Evolutionary conservation across 1,140 invertebrate genomes (phyloP), one percentile per base, ranked within the genome.

Genomic region (Muscidifurax raptorellus): DNA sequence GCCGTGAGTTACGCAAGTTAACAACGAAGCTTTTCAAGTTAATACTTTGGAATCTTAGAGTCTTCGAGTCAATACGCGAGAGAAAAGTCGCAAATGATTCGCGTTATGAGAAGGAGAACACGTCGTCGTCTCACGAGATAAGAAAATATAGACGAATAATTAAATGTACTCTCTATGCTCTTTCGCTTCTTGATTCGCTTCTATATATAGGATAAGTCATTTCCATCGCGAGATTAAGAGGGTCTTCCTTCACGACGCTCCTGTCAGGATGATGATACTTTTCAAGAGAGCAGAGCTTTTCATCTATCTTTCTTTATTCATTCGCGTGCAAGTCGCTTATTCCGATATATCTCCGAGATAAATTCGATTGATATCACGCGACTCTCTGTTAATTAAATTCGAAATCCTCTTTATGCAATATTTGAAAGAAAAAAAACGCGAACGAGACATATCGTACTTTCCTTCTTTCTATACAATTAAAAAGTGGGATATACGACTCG

Each of bases 311-410:
- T 18, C 25, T 77, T 59, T 59, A 25, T 59, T 25, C 9, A 6
- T 75, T 10, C 22, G 64, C n/a, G 18, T 1, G 47, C 6, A n/a
- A n/a, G n/a, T n/a, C n/a, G 77, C 77, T 79, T 66, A 79, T 67
- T 59, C 47, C n/a, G 12, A 9, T 40, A 18, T n/a, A 64, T 30
- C 66, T 10, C 7, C 12, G 52, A 80, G 79, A 80, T 71, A 80
- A 71, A 80, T 71, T 71, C 79, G 79, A 80, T 80, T 80, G 67
- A 80, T 80, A 80, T 71, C 79, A 47, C 67, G 36, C 25, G 64
- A 66, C 69, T 71, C 67, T 71, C 36, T 71, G 79, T 52, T 80
- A 80, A 80, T 80, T 80, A 80, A 80, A 80, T 71, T 12, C 25
- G 28, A 80, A 80, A 36, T 71, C 79, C 32, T 36, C 32, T 36